These are phyloP conservation scores for Forbesichthys agassizii DNA, from an alignment of 2,113 vertebrate genomes.

Conservation along the genomic window DNA sequence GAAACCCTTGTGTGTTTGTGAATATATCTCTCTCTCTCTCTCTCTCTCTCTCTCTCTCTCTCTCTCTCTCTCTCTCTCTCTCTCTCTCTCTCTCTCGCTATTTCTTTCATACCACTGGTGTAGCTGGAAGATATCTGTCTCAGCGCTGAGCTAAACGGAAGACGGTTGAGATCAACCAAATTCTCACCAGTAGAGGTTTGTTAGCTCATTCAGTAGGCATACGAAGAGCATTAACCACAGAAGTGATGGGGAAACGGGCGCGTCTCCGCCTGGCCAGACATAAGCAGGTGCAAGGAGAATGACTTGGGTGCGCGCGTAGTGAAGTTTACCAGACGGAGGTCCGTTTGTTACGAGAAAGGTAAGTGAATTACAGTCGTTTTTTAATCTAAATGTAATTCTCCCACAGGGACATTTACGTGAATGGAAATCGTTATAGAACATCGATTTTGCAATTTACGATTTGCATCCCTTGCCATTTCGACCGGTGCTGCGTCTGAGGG, in stretches of 20 bases:
- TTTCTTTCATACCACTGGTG: background rate
- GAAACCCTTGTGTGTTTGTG: too few relatives aligned
- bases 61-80: background rate
- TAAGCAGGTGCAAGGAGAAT: constrained; percentile 34
- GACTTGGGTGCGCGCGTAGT: constrained; percentile 38
- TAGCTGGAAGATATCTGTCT: constrained; percentile 34
- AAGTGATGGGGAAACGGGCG: constrained; percentile 44
- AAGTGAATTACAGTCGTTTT: background rate
- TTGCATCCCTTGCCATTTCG: constrained; percentile 7
- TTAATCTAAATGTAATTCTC: background rate
- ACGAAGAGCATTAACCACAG: background rate
- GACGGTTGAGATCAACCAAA: constrained; percentile 31
- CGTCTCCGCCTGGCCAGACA: background rate
- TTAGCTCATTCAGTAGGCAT: too few relatives aligned
- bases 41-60: too few relatives aligned
- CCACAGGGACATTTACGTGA: too few relatives aligned
- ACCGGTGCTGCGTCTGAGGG: constrained; percentile 11
- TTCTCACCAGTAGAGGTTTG: constrained; percentile 22
- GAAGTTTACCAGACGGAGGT: constrained; percentile 35
- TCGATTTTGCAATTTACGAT: background rate
- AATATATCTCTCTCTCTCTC: too few relatives aligned
- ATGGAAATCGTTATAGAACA: too few relatives aligned
- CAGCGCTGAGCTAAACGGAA: constrained; percentile 34
- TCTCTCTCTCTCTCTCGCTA: background rate
- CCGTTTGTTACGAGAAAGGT: constrained; percentile 38